These are phyloP conservation scores for Aphelinus atriplicis DNA, from an alignment of 1,140 invertebrate species.

Conservation along the genomic window DNA sequence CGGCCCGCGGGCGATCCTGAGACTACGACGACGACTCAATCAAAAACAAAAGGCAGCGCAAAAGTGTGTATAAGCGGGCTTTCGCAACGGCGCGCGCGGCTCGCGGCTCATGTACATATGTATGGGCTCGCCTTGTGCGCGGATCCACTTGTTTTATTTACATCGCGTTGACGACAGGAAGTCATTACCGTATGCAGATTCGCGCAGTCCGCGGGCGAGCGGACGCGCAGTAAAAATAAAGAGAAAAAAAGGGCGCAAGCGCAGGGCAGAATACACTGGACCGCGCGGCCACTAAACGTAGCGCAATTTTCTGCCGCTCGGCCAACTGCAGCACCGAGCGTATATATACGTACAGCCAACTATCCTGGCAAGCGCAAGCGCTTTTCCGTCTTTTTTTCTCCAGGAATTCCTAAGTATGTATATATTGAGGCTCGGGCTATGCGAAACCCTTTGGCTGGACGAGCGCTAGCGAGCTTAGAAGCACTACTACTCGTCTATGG, in stretches of 20 bases:
- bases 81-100: no score
- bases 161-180: slow-evolving; percentile 51
- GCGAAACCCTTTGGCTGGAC: no score
- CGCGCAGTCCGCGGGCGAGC: slow-evolving; percentile 28
- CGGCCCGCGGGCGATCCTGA: no score
- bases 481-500: no score
- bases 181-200: slow-evolving; percentile 57
- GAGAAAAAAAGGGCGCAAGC: not conserved
- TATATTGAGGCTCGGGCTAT: no score
- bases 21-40: slow-evolving; percentile 4
- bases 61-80: not conserved
- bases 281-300: slow-evolving; percentile 1
- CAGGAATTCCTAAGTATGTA: no score
- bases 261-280: no score
- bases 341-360: not conserved
- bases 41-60: not conserved
- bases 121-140: not conserved
- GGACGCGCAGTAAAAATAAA: not conserved
- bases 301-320: not conserved
- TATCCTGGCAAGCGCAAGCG: no score
- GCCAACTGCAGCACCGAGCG: not conserved
- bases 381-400: no score
- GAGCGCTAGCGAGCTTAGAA: no score
- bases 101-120: not conserved
- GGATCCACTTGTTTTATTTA: slow-evolving; percentile 46